A percentile compares a stretch with the other conserved stretches of the same genome.
phyloP scores from a whole-genome alignment of 2,113 vertebrate species.

The Diadophis punctatus region DNA sequence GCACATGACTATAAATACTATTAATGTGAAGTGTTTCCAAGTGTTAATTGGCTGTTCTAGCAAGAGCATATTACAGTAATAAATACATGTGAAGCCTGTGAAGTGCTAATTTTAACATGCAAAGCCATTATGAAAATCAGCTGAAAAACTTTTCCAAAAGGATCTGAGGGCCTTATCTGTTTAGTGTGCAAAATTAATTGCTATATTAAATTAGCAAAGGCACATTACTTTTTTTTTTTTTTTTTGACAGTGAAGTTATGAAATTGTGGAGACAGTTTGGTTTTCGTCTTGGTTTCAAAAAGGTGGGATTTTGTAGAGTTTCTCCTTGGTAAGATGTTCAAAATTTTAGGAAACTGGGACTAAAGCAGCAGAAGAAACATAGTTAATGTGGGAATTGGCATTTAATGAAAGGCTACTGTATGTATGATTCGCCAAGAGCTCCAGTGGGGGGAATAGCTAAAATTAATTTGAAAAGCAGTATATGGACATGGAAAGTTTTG shows the following conservation, averaged over 20 bases:
- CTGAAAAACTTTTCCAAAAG: neutral
- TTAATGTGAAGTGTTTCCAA: constrained; percentile 31
- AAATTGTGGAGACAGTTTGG: neutral
- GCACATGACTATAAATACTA: constrained; percentile 29
- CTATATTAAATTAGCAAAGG: constrained; percentile 45
- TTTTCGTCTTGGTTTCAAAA: neutral
- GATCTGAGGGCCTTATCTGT: constrained; percentile 30
- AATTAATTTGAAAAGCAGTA: neutral
- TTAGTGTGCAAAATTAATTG: constrained; percentile 55
- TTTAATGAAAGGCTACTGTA: neutral
- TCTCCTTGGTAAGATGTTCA: neutral
- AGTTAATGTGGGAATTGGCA: neutral
- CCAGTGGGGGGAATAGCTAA: no score
- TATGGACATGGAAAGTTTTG: neutral
- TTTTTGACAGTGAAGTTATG: constrained; percentile 12
- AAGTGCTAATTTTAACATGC: constrained; percentile 37
- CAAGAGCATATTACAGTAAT: constrained; percentile 38
- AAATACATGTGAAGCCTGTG: constrained; percentile 17
- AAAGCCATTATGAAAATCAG: constrained; percentile 40
- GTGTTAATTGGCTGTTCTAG: constrained; percentile 31
- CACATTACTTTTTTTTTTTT: constrained; percentile 44
- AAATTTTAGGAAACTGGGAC: neutral
- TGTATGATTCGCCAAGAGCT: neutral
- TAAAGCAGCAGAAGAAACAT: neutral
- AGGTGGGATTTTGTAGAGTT: neutral